These are phyloP conservation scores for Malurus melanocephalus DNA, from an alignment of 2,113 vertebrate genomes.

Conservation along the genomic window DNA sequence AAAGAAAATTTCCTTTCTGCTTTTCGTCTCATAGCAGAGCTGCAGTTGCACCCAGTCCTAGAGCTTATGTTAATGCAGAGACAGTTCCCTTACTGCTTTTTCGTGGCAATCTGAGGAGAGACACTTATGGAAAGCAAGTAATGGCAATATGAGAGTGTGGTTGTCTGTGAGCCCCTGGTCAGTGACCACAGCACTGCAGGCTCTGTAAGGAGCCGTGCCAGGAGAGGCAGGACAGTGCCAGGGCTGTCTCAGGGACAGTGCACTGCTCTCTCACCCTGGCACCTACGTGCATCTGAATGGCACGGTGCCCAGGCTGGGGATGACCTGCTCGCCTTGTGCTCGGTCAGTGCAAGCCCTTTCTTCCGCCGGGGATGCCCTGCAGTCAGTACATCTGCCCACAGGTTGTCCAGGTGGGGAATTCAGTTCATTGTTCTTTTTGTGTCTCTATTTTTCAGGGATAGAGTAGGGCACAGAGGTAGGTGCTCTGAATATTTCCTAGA, in stretches of 20 bases:
- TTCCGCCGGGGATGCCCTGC: fast-evolving
- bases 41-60: not conserved
- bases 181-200: fast-evolving
- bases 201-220: not conserved
- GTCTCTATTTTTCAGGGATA: not conserved
- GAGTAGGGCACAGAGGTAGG: not conserved
- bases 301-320: not conserved
- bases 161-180: fast-evolving
- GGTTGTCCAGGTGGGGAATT: not conserved
- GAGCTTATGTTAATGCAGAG: fast-evolving
- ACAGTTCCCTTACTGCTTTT: not conserved
- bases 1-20: not conserved
- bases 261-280: not conserved
- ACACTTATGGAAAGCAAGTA: not conserved
- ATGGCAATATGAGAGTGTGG: fast-evolving
- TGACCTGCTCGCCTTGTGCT: not conserved
- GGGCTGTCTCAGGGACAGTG: not conserved
- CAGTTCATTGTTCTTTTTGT: not conserved
- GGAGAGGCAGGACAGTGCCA: not conserved
- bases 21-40: not conserved
- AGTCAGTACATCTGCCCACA: fast-evolving
- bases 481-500: not conserved
- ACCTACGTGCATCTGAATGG: not conserved
- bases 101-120: not conserved
- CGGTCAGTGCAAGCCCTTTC: fast-evolving